Evolutionary conservation across 2,888 invertebrate genomes (phyloP), one percentile per base, ranked within the genome.

Genomic region (Drosophila greeni): DNA sequence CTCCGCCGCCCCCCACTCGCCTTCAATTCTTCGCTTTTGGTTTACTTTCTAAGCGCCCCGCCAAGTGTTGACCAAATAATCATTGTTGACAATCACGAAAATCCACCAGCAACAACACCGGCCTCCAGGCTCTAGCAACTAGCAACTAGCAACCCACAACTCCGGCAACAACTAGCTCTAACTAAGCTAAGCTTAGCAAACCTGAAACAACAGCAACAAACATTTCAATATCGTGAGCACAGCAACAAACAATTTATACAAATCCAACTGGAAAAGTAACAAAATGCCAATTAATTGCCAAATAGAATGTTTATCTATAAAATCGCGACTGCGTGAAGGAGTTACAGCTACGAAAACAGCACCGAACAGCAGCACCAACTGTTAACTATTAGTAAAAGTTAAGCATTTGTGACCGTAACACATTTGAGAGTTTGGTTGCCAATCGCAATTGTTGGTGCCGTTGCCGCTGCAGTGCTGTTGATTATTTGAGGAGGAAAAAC

Each of bases 231-330:
- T 86, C 86, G 86, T 86, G 87, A 75, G 73, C 74, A 72, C 71
- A 71, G 70, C 59, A 68, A 51, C 60, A 64, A 79, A 82, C 74
- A 73, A 75, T 67, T 82, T 80, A 82, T 80, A 84, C 84, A 84
- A 81, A 81, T 81, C 82, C 81, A 72, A 72, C 67, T 82, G 81
- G 81, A 82, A 84, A 82, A 84, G 80, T 80, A 79, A 81, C 83
- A 84, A 79, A 81, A 82, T 72, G 83, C 84, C 85, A 86, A 87
- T 87, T 86, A 86, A 86, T 86, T 86, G 85, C 85, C 87, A 86
- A 86, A 86, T 86, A 82, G 86, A 86, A 82, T 84, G 84, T 83
- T 68, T 85, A 86, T 86, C 87, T 86, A 79, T 70, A 69, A 82
- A 85, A 86, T 86, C 86, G 80, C 51, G 48, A 18, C 56, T 39